Conservation (phyloP, 2,113 vertebrate genomes). For the Rostratula benghalensis region DNA sequence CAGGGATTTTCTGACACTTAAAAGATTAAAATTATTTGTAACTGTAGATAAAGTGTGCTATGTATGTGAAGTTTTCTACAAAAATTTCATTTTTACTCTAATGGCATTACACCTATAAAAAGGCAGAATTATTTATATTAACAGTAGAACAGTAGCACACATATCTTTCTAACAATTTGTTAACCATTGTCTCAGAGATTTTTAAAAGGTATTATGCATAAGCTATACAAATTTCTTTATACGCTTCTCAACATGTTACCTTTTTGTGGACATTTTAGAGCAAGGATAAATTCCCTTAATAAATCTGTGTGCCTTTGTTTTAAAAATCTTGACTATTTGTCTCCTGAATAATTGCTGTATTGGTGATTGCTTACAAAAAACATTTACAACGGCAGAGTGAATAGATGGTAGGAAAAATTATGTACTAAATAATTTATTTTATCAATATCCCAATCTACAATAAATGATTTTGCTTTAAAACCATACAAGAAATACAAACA, state of each 20-base stretch:
- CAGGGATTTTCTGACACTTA: background rate
- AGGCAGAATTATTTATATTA: slow-evolving; percentile 14
- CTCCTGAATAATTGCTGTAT: background rate
- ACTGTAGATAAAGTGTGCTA: background rate
- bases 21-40: slow-evolving; percentile 27
- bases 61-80: background rate
- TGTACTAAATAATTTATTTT: background rate
- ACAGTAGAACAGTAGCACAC: background rate
- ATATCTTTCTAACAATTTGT: background rate
- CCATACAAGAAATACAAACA: background rate
- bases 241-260: background rate
- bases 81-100: background rate
- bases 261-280: background rate
- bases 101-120: background rate
- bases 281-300: slow-evolving; percentile 32
- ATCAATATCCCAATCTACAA: background rate
- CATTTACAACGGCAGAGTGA: background rate
- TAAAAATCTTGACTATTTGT: background rate
- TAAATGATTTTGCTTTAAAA: background rate
- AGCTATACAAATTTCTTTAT: background rate
- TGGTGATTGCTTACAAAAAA: background rate
- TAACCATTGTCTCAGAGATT: background rate
- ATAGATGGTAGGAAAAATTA: background rate
- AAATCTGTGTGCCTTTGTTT: background rate
- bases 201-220: background rate